Evolutionary conservation across 2,113 vertebrate species (phyloP), one percentile per base, ranked within the genome.

Genomic region (Anseranas semipalmata): DNA sequence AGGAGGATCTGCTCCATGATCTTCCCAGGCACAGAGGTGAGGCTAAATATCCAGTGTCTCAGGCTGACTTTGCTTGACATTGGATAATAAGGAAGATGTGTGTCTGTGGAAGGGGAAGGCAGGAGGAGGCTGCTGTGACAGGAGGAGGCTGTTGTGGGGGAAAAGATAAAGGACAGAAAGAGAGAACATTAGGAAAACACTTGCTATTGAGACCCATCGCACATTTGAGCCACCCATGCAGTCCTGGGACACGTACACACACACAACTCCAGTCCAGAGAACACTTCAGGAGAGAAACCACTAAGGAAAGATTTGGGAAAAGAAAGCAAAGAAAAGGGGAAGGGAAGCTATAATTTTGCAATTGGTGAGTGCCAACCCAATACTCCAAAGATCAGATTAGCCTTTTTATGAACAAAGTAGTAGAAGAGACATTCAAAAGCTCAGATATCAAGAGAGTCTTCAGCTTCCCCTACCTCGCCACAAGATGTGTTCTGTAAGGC

Each of bases 381-480:
- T 27, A 24, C 65, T n/a, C 39, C 32, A 30, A 28, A 68, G 8
- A n/a, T 16, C 19, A 22, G n/a, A 50, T 37, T 79, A 9, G 8
- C 15, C 9, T 48, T 60, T 60, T 43, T 41, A 28, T 30, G 55
- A 45, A 37, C 11, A 35, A 75, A 50, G 35, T 59, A n/a, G n/a
- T 32, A 17, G 3, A 52, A 39, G 67, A 79, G 46, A 63, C 30
- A n/a, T 62, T 5, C 25, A 66, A 62, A 50, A 53, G 27, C 21
- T 74, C 72, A 53, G 18, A 12, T 58, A 25, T 39, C 7, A 7
- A 20, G 48, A 33, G 45, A 39, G 19, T 30, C 21, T 48, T 53
- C 28, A 50, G 10, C 11, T 4, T 41, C 21, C 35, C 2, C 6
- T 21, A 2, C 22, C 1, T 9, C 17, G 33, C 50, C 13, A 28